phyloP scores from a whole-genome alignment of 2,888 invertebrate species.

The Oegoconia quadripuncta region DNA sequence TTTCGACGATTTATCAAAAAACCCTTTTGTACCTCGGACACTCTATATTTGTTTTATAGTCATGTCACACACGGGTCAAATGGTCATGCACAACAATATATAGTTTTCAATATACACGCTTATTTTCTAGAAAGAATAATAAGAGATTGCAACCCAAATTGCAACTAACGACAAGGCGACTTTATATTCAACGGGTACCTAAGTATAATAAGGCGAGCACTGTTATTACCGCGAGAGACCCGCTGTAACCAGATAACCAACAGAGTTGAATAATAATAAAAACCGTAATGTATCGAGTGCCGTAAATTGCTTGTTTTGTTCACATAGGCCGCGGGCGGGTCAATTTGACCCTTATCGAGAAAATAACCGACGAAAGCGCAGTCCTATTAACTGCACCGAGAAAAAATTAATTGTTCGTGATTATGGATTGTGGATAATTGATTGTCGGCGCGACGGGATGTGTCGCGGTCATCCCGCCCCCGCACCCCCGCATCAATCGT shows the following conservation, averaged over 20 bases:
- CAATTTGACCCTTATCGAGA: conserved; percentile 73
- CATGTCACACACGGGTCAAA: conserved; percentile 44
- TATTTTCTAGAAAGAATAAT: too few species aligned
- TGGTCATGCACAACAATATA: too few species aligned
- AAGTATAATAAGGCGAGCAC: conserved; percentile 27
- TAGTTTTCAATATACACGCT: too few species aligned
- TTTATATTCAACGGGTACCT: conserved; percentile 18
- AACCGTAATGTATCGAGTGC: conserved; percentile 58
- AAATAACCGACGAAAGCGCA: conserved; percentile 67
- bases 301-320: conserved; percentile 65
- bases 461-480: conserved; percentile 40
- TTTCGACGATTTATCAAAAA: conserved; percentile 72
- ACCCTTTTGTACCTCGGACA: conserved; percentile 38
- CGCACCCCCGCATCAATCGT: too few species aligned
- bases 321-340: conserved; percentile 63
- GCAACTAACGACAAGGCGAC: conserved; percentile 18
- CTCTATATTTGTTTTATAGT: conserved; percentile 25
- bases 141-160: conserved; percentile 10
- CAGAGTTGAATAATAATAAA: conserved; percentile 55
- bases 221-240: conserved; percentile 41
- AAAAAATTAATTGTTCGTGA: conserved; percentile 71
- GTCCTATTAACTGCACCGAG: conserved; percentile 56
- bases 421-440: conserved; percentile 70
- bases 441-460: conserved; percentile 53
- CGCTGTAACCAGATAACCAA: conserved; percentile 51